A percentile compares a stretch with the other conserved stretches of the same genome.
These are phyloP conservation scores for Drosophila arizonae DNA, from an alignment of 1,140 invertebrate species.

Conservation along the genomic window DNA sequence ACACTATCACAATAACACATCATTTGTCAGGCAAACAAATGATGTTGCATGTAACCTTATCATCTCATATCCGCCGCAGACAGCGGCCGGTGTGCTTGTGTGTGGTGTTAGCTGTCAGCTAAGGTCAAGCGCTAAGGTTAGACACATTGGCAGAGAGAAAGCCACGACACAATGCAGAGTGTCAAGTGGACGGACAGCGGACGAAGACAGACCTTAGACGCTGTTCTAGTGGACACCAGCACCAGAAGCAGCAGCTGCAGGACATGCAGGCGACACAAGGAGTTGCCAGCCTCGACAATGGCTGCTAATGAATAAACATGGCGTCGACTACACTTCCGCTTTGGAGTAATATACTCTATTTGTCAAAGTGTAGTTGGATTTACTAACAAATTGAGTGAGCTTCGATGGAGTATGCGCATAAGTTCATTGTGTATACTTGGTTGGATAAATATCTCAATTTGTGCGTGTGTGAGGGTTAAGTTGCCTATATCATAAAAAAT, in stretches of 20 bases:
- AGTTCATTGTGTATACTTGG: no score
- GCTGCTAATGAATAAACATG: conserved; percentile 77
- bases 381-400: no score
- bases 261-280: conserved; percentile 7
- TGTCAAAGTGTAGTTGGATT: background rate
- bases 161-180: conserved; percentile 39
- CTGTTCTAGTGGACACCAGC: conserved; percentile 31
- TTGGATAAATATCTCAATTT: no score
- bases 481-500: no score
- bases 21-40: conserved; percentile 80
- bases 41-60: conserved; percentile 81
- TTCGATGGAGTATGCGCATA: no score
- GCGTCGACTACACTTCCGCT: conserved; percentile 64
- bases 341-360: conserved; percentile 10
- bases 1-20: conserved; percentile 78
- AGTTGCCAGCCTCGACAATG: conserved; percentile 53
- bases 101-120: conserved; percentile 28
- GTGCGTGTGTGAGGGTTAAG: no score
- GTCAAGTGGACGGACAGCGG: conserved; percentile 7
- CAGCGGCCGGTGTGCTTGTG: conserved; percentile 23
- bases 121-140: conserved; percentile 68
- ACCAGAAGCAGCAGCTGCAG: conserved; percentile 8
- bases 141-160: conserved; percentile 27
- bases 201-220: conserved; percentile 48
- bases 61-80: conserved; percentile 78